phyloP scores from a whole-genome alignment of 2,113 vertebrate genomes.

The Phoenicopterus ruber region DNA sequence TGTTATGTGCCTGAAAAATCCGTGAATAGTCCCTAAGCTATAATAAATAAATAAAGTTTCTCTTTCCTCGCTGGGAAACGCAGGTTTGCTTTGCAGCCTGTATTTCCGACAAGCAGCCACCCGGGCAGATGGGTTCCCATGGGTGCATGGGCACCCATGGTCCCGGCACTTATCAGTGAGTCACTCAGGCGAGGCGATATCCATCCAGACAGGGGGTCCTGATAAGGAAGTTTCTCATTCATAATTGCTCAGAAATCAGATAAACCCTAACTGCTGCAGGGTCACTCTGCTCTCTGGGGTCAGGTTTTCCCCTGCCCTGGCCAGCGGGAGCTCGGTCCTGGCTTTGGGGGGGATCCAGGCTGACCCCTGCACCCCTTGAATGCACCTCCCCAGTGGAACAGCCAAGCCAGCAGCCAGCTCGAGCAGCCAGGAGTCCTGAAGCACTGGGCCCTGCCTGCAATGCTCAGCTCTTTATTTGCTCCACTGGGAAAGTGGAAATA shows the following conservation, averaged over 20 bases:
- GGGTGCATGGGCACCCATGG: neutral
- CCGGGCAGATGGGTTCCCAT: neutral
- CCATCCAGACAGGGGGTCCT: neutral
- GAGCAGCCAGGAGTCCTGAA: neutral
- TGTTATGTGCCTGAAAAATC: neutral
- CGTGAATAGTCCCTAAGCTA: neutral
- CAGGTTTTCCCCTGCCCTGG: neutral
- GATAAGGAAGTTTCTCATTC: neutral
- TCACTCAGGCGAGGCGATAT: fast-evolving
- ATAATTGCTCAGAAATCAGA: neutral
- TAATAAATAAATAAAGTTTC: too few species aligned
- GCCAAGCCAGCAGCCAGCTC: neutral
- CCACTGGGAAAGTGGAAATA: neutral
- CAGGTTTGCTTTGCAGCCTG: neutral
- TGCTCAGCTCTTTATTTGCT: neutral
- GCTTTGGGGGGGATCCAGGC: neutral
- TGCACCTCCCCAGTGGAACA: fast-evolving
- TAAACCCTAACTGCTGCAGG: neutral
- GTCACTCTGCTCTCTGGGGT: neutral
- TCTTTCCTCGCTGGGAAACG: neutral
- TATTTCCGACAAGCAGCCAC: neutral
- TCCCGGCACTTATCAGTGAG: fast-evolving
- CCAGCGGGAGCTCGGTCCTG: fast-evolving
- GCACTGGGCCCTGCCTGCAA: fast-evolving
- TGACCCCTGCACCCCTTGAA: neutral